These are phyloP conservation scores for Eugnorisma glareosa DNA, from an alignment of 2,888 invertebrate genomes.

Conservation along the genomic window DNA sequence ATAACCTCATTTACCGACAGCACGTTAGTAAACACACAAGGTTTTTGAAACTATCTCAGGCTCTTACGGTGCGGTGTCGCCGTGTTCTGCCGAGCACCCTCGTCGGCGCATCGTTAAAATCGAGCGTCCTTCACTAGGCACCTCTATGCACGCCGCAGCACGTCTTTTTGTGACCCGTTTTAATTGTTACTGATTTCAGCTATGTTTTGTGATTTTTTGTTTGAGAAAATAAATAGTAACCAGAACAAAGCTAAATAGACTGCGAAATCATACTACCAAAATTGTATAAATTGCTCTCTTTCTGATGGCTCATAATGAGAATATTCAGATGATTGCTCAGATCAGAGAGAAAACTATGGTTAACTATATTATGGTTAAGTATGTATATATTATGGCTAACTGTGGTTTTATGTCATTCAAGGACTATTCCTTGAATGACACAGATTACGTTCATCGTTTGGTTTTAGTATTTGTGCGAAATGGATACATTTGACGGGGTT, in stretches of 20 bases:
- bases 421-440: not conserved
- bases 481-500: not conserved
- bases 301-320: not conserved
- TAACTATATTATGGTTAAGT: too few relatives aligned
- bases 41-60: conserved; percentile 44
- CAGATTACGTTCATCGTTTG: not conserved
- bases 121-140: conserved; percentile 67
- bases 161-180: conserved; percentile 56
- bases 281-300: not conserved
- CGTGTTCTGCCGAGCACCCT: conserved; percentile 45
- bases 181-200: conserved; percentile 56
- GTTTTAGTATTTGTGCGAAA: not conserved
- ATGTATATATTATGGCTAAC: too few relatives aligned
- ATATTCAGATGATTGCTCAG: not conserved
- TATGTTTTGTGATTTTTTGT: conserved; percentile 19
- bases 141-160: conserved; percentile 30
- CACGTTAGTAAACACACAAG: conserved; percentile 13
- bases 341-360: too few relatives aligned
- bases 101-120: conserved; percentile 73
- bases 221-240: not conserved
- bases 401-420: too few relatives aligned
- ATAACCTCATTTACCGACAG: not conserved
- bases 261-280: not conserved
- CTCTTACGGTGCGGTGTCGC: conserved; percentile 33
- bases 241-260: not conserved